Base-by-base conservation (phyloP, 2,797 vertebrate species). In the Anabacerthia variegaticeps region DNA sequence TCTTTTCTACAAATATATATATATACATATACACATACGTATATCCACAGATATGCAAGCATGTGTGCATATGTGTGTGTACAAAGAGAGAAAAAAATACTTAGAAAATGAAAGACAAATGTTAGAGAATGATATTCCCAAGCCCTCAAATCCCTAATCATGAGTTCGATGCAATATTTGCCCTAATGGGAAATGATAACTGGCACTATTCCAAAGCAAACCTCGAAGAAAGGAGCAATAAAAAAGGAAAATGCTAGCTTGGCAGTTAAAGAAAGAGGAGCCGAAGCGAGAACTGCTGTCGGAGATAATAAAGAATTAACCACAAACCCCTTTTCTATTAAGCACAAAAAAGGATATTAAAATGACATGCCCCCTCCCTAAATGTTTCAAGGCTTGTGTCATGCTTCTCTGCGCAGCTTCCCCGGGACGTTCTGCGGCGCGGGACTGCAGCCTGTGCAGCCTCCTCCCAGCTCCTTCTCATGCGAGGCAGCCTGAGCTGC, bases 141-240 rank as follows among this genome's bases (percentile, higher is more conserved):
- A 97, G 92, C 90, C 92, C 83, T 94, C 92, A 93, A 91, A 95
- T 97, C 96, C 96, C 95, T 96, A 94, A 96, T 95, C 96, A 97
- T 96, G 94, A 97, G 96, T 97, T 97, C 97, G 95, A 97, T 97
- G 95, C 96, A 97, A 97, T 98, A 97, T 97, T 98, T 97, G 94
- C 94, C 97, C 96, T 95, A 97, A 96, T 97, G 97, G 94, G 97
- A 96, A 97, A 97, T 96, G 93, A 97, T 97, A 98, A 97, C 95
- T 98, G 97, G 96, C 95, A 80, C 61, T 44, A 63, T 95, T 98
- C 96, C 97, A 98, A 97, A 96, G 94, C 96, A 98, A 97, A 97
- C 95, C 96, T 97, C 96, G 94, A 97, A 96, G 97, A 98, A 97
- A 91, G 93, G 92, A 97, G 95, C 97, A 97, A 97, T 97, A 97